These are phyloP conservation scores for Bombus terrestris DNA, from an alignment of 1,140 invertebrate genomes.

Conservation along the genomic window DNA sequence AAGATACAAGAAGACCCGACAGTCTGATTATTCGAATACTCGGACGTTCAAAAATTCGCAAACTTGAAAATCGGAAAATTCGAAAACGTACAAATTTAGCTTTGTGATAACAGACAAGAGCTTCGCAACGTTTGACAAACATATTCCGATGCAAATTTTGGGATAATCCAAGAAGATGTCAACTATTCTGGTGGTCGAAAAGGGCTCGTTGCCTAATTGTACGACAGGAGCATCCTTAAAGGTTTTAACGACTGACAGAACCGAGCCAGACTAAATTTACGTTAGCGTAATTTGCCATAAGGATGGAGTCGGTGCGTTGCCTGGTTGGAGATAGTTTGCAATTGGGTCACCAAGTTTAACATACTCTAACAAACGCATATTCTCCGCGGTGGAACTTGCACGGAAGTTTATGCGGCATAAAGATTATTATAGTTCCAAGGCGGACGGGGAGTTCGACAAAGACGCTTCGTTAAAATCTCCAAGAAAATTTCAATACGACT, in stretches of 20 bases:
- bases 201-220: background rate
- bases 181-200: background rate
- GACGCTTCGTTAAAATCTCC: background rate
- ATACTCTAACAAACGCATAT: constrained; percentile 10
- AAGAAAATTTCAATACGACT: background rate
- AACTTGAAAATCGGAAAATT: background rate
- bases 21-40: too few species aligned
- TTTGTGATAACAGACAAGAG: too few species aligned
- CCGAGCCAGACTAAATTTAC: background rate
- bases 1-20: background rate
- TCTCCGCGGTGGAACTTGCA: background rate
- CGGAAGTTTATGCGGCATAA: background rate
- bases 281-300: constrained; percentile 15
- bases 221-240: background rate
- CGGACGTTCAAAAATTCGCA: background rate
- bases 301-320: background rate
- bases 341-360: constrained; percentile 9
- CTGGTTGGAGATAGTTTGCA: background rate
- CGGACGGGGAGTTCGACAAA: background rate
- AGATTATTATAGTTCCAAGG: background rate
- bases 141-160: background rate
- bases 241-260: background rate
- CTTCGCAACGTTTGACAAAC: too few species aligned
- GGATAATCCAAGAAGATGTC: background rate
- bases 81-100: too few species aligned